Evolutionary conservation across 2,797 vertebrate species (phyloP), one percentile per base, ranked within the genome.

Genomic region (Cyclura pinguis): DNA sequence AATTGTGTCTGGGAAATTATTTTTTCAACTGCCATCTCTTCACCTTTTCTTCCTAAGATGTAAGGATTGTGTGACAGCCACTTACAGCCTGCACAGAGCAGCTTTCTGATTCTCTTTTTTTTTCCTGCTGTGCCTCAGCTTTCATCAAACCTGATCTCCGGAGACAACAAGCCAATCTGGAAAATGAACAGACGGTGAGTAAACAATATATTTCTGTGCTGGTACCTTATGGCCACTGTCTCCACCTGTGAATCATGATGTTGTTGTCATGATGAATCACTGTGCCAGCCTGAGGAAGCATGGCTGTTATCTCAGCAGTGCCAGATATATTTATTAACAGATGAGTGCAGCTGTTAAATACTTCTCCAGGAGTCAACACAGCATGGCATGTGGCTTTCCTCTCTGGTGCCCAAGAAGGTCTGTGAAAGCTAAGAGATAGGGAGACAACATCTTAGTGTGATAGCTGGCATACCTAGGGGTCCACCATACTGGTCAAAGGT

Each of bases 131-230:
- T 92, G 62, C 59, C 62, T 86, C 96, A 99, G 99, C 94, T 78
- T 97, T 99, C 86, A 99, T 99, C 95, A 98, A 98, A 96, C 96
- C 98, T 3, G 98, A 99, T 91, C 98, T 99, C 47, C 97, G 98
- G 88, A 97, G 99, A 91, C 98, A 98, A 92, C 98, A 95, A 90
- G 98, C 98, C 92, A 99, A 98, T 97, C 93, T 96, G 87, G 87
- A 94, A 94, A 96, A 90, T 62, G 90, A 93, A 84, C 95, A 86
- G 91, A 95, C 86, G 95, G 98, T 98, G 95, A 98, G 98, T 99
- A 97, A 93, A 90, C 0, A 32, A 47, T 92, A 18, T 87, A 3
- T 16, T 35, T 8, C 29, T 92, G 57, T 62, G 77, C 29, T 90
- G 0, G 76, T 92, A 89, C 89, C 22, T 93, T 86, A 94, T 74